Base-by-base conservation (phyloP, 2,888 invertebrate species). In the Hemaris fuciformis region DNA sequence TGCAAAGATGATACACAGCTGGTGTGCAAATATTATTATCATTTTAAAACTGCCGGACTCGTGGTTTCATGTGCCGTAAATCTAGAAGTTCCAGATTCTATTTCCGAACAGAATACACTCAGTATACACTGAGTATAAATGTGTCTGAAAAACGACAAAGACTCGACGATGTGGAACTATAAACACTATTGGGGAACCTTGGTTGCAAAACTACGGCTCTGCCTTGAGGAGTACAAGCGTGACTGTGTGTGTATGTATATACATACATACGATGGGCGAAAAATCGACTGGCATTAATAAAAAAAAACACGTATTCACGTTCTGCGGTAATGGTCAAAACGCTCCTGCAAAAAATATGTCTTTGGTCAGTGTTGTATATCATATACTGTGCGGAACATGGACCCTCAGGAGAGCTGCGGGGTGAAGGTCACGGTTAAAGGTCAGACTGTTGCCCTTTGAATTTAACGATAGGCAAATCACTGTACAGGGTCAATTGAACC, bases 311-410 rank as follows among this genome's bases (percentile, higher is more conserved):
- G 20, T 34, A 41, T 53, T 62, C 41, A 22, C 43, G 53, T 58
- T 63, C 63, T 57, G 66, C 68, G 70, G 79, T 70, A 73, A 66
- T 68, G 68, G 71, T 70, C 66, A 72, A 71, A 72, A 68, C 70
- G 73, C 67, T 76, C 76, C 75, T 80, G 74, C 76, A 77, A 78
- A 77, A 81, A 81, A 81, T 77, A 83, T 77, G 75, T 71, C 43
- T 25, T 22, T 43, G 43, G 59, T 7, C 60, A 48, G 57, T 41
- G 41, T 60, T 41, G 41, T 42, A 27, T 62, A 66, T 48, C 34
- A 23, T 59, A 59, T 38, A 60, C 53, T 60, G 41, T 41, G 41
- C 18, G 48, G 41, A 48, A 25, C 27, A 56, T 15, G 46, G 25
- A 38, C 25, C 53, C 41, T 53, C 48, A 38, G 59, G 42, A 13